phyloP scores from a whole-genome alignment of 2,797 vertebrate species.

The Knipowitschia caucasica region DNA sequence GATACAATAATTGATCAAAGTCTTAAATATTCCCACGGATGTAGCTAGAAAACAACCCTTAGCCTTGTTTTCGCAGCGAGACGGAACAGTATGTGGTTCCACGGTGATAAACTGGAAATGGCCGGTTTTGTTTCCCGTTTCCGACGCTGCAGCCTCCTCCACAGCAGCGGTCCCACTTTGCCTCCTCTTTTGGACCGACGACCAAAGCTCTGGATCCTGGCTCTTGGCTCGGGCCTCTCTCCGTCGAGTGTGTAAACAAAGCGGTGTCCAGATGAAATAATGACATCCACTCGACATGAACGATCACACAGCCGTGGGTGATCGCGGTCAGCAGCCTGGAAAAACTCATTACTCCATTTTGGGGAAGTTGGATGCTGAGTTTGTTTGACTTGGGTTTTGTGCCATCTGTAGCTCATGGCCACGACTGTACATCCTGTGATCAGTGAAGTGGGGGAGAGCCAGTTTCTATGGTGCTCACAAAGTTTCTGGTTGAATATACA shows the following conservation, averaged over 20 bases:
- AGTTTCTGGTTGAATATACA: too few relatives aligned
- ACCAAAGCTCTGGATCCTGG: neutral
- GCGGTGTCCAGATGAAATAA: constrained; percentile 3
- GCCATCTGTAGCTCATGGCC: constrained; percentile 2
- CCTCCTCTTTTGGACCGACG: neutral
- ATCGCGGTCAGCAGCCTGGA: neutral
- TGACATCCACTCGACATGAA: neutral
- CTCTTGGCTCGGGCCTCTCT: neutral
- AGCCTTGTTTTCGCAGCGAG: too few relatives aligned
- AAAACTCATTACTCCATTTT: constrained; percentile 7
- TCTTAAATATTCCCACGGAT: too few relatives aligned
- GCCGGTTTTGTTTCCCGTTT: too few relatives aligned
- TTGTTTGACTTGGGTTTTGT: neutral
- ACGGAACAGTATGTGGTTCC: too few relatives aligned
- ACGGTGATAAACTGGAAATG: too few relatives aligned
- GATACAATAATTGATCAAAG: too few relatives aligned
- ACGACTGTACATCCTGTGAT: neutral
- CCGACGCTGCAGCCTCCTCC: neutral
- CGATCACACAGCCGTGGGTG: neutral
- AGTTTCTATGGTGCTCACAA: neutral
- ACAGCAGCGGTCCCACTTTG: neutral
- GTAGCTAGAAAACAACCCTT: too few relatives aligned
- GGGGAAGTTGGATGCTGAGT: neutral
- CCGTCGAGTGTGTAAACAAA: constrained; percentile 1
- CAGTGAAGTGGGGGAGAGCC: neutral